These are phyloP conservation scores for Zele albiditarsus DNA, from an alignment of 2,888 invertebrate species.

Conservation along the genomic window DNA sequence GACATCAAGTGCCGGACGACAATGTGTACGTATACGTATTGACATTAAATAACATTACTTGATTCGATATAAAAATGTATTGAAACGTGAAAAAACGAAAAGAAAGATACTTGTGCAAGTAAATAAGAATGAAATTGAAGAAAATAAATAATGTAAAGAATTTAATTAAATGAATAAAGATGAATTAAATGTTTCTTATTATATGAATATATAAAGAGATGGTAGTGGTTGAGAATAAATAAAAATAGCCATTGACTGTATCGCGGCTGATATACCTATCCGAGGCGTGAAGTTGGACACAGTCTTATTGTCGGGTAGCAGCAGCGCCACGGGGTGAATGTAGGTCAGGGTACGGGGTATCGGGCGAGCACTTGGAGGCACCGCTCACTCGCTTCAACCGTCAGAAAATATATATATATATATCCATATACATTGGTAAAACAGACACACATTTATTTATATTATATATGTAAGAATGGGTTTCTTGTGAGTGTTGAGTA, in stretches of 20 bases:
- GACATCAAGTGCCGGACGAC: slow-evolving; percentile 32
- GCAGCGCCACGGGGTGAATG: slow-evolving; percentile 57
- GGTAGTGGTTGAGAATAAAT: background rate
- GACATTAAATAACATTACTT: background rate
- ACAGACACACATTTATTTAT: background rate
- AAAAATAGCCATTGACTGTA: slow-evolving; percentile 18
- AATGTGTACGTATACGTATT: background rate
- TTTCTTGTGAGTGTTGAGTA: background rate
- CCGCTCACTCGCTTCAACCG: slow-evolving; percentile 22
- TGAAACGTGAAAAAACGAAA: background rate
- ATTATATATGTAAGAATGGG: background rate
- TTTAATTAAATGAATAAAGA: background rate
- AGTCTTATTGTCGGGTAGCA: slow-evolving; percentile 46
- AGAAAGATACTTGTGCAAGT: background rate
- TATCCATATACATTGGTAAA: background rate
- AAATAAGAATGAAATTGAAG: background rate
- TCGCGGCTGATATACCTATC: slow-evolving; percentile 52
- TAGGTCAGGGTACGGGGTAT: slow-evolving; percentile 64
- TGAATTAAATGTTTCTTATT: background rate
- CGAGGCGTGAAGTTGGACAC: slow-evolving; percentile 48
- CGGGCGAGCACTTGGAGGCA: slow-evolving; percentile 44
- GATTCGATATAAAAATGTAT: background rate
- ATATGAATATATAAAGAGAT: background rate
- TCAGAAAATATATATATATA: slow-evolving; percentile 2
- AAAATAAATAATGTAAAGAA: background rate